phyloP scores from a whole-genome alignment of 2,113 vertebrate species.

The Antechinus stuartii region DNA sequence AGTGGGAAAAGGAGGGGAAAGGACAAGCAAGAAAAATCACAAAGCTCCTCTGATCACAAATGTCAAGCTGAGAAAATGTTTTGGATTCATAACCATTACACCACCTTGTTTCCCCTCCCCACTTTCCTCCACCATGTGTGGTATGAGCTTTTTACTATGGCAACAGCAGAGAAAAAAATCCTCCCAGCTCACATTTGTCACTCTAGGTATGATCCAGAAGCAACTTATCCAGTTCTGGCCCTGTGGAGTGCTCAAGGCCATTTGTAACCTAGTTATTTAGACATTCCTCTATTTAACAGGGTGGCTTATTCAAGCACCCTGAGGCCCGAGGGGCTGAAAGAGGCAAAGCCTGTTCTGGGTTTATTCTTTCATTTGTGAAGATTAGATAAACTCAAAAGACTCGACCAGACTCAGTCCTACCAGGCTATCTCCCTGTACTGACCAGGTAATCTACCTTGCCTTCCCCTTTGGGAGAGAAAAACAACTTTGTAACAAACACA shows the following conservation, averaged over 20 bases:
- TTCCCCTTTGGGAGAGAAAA: not conserved
- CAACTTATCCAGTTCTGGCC: not conserved
- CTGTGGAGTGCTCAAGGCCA: not conserved
- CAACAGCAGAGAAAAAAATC: not conserved
- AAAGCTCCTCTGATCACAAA: not conserved
- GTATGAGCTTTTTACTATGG: not conserved
- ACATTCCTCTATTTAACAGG: not conserved
- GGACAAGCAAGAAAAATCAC: not conserved
- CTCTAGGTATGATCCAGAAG: not conserved
- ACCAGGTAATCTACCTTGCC: not conserved
- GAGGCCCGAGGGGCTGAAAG: not conserved
- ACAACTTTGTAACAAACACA: not conserved
- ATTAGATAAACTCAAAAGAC: not conserved
- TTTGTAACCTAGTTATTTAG: not conserved
- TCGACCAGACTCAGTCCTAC: not conserved
- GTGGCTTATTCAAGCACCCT: not conserved
- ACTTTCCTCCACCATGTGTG: not conserved
- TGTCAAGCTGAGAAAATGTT: not conserved
- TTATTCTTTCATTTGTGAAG: not conserved
- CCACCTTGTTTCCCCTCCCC: not conserved
- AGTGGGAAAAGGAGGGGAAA: too few species aligned
- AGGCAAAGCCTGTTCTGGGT: rapidly evolving
- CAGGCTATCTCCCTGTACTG: not conserved
- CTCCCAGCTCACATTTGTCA: not conserved
- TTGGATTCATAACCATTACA: not conserved